Conservation (phyloP, 2,797 vertebrate species). For the Graptemys geographica region DNA sequence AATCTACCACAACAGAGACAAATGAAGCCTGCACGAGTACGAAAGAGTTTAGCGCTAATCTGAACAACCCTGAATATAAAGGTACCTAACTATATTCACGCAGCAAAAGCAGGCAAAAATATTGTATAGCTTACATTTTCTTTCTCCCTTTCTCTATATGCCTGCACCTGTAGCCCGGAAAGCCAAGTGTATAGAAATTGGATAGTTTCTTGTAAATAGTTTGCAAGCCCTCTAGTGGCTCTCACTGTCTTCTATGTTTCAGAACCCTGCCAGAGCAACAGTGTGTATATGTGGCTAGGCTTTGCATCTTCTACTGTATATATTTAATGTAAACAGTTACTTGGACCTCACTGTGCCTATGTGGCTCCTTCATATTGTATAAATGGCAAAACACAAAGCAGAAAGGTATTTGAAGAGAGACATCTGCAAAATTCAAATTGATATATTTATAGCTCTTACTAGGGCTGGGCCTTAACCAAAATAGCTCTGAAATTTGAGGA, state of each 20-base stretch:
- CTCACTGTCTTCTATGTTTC: not conserved
- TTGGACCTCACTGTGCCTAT: not conserved
- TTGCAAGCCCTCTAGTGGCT: not conserved
- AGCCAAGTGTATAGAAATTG: not conserved
- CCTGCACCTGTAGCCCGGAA: not conserved
- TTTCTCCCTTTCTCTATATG: rapidly evolving
- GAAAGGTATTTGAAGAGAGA: not conserved
- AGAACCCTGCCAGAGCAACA: not conserved
- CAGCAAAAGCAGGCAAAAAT: not conserved
- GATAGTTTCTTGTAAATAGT: not conserved
- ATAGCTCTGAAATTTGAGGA: not conserved
- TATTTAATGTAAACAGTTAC: not conserved
- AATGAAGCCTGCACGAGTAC: not conserved
- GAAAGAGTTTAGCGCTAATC: not conserved
- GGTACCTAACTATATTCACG: not conserved
- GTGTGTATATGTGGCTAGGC: rapidly evolving
- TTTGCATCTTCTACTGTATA: rapidly evolving
- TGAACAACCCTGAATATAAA: not conserved
- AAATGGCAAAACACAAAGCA: not conserved
- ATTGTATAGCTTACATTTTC: not conserved
- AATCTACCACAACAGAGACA: not conserved
- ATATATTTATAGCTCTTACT: not conserved
- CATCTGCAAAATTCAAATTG: not conserved
- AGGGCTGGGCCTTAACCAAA: not conserved
- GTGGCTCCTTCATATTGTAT: not conserved